Evolutionary conservation across 2,797 vertebrate genomes (phyloP), one percentile per base, ranked within the genome.

Genomic region (Hoplostethus mediterraneus): DNA sequence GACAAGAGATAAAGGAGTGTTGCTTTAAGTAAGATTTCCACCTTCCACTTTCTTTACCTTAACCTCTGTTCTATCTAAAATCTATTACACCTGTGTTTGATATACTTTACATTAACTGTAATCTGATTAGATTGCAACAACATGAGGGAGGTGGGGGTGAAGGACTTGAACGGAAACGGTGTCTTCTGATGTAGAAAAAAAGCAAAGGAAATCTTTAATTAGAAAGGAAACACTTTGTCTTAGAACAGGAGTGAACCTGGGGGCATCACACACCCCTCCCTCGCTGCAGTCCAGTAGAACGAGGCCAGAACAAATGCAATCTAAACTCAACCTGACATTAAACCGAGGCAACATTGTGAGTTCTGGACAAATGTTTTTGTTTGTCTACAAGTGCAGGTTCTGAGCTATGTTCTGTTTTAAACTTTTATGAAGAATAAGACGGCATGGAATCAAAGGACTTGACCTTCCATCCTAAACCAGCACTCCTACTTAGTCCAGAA

Each of bases 371-470:
- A 36, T 56, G 9, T 8, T 51, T 51, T 56, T 8, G 16, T 16
- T 42, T 42, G 0, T 42, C 8, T 42, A 9, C 12, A 42, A 11
- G 38, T 40, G 9, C 38, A 40, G 40, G 40, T 11, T 33, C 1
- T 2, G 40, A 42, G 2, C 36, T 38, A 5, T 38, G 36, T 0
- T 38, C 36, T 6, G 36, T 21, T 21, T 21, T 21, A 21, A 21
- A 21, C 21, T 21, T 21, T 21, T 21, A 38, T 38, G 10, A 42
- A 42, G 40, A 42, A 42, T 11, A 42, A 1, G 10, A 42, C 36
- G 60, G 17, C 6, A 17, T 61, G 14, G 65, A 73, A 74, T 45
- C 6, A 30, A 31, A 45, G 0, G 25, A 60, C 60, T n/a, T 11
- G 21, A 12, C 8, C 16, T 16, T 31, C 40, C 60, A 51, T 68